Evolutionary conservation across 2,797 vertebrate species (phyloP).

Genomic region (Artibeus lituratus): DNA sequence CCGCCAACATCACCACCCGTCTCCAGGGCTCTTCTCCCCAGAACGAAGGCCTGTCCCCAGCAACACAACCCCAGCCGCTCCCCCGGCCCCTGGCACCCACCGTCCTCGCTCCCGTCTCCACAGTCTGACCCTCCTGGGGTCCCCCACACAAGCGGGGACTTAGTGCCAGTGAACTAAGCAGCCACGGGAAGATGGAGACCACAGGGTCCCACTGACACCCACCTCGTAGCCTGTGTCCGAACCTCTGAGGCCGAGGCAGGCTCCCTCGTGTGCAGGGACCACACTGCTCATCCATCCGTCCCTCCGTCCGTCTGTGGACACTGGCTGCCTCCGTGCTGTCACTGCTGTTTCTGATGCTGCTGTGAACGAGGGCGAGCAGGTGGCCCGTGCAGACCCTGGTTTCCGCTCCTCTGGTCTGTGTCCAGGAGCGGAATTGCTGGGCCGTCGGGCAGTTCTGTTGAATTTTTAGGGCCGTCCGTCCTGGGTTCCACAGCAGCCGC

Average conservation of each 20-base stretch:
- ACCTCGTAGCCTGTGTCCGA: neutral
- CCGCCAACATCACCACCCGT: no score
- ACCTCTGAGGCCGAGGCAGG: neutral
- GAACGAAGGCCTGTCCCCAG: neutral
- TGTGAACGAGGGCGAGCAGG: no score
- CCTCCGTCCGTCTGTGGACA: neutral
- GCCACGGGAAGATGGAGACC: no score
- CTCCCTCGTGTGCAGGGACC: neutral
- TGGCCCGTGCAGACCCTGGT: no score
- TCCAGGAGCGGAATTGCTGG: no score
- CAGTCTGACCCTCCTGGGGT: rapidly evolving
- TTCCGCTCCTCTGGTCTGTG: no score
- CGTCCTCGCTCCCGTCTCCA: neutral
- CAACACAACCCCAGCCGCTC: neutral
- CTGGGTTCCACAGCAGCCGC: no score
- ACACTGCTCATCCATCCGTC: neutral
- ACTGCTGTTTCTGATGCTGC: no score
- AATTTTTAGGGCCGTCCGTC: no score
- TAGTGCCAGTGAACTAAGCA: no score
- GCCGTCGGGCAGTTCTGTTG: no score
- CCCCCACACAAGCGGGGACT: neutral
- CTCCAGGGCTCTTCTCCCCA: neutral
- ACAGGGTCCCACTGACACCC: neutral
- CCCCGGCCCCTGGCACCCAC: neutral
- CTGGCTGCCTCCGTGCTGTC: neutral